Evolutionary conservation across 2,888 invertebrate genomes (phyloP), one percentile per base, ranked within the genome.

Genomic region (Cerastoderma edule): DNA sequence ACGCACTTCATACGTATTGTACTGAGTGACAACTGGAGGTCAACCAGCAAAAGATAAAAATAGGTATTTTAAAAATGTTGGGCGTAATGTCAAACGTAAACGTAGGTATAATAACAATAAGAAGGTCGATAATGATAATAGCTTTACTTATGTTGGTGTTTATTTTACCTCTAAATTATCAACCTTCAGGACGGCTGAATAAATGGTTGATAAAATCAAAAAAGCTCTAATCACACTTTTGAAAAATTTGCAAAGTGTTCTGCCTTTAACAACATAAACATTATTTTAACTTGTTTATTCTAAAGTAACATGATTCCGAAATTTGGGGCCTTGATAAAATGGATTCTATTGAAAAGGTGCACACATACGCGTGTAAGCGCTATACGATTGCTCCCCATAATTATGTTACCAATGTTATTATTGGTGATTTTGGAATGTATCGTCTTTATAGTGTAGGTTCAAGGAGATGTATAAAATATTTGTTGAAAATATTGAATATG

Each of bases 281-380:
- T 74, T 54, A 50, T 68, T 75, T 39, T 72, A 75, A 63, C 30
- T 75, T 8, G 75, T 75, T 71, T 67, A 80, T 46, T 54, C 67
- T 2, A 75, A 75, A 54, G 65, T 73, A 70, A 16, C 71, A 70
- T 53, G 72, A 73, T 19, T 54, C 64, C 19, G 79, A 75, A 64
- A 39, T 79, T 60, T 75, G 73, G 73, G 73, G 70, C 0, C 53
- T 70, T 6, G 39, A 72, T 27, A 19, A 57, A 44, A 30, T n/a
- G 32, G 5, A 56, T 64, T 13, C n/a, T 16, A 30, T 35, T 65
- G 74, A 78, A 69, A 22, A 22, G 13, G 68, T 78, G 6, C 72
- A 75, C 19, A 6, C 22, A 19, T 68, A 68, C 65, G 56, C 69
- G n/a, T 74, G n/a, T n/a, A n/a, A n/a, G n/a, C n/a, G n/a, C n/a